phyloP scores from a whole-genome alignment of 2,113 vertebrate species.

The Macroglossus sobrinus region DNA sequence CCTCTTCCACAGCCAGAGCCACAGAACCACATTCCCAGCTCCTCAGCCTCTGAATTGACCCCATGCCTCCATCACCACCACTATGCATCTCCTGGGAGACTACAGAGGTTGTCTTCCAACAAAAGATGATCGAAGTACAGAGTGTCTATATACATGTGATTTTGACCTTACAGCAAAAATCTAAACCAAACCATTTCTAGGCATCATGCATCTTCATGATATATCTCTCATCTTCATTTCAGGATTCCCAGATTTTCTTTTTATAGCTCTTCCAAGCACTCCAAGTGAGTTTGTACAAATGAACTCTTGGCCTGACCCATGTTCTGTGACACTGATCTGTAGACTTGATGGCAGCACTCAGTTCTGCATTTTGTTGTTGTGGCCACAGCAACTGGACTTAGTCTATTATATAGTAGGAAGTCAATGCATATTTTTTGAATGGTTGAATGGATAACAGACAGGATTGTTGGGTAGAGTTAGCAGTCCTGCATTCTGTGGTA shows the following conservation, averaged over 20 bases:
- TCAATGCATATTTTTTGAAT: background rate
- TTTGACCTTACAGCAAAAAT: background rate
- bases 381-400: background rate
- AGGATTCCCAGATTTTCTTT: background rate
- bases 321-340: background rate
- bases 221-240: background rate
- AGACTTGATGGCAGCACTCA: accelerated
- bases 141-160: background rate
- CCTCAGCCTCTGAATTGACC: background rate
- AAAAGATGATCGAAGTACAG: background rate
- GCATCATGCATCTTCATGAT: background rate
- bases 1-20: background rate
- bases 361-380: background rate
- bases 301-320: background rate
- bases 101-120: accelerated
- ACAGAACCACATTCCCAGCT: background rate
- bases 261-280: background rate
- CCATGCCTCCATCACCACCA: too few relatives aligned
- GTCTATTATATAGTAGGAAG: accelerated
- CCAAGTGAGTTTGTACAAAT: background rate
- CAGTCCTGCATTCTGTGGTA: background rate
- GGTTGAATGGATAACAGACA: background rate
- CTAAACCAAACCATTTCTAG: background rate
- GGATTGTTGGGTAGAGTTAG: background rate
- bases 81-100: background rate